These are phyloP conservation scores for Shinisaurus crocodilurus DNA, from an alignment of 2,113 vertebrate species.

Conservation along the genomic window DNA sequence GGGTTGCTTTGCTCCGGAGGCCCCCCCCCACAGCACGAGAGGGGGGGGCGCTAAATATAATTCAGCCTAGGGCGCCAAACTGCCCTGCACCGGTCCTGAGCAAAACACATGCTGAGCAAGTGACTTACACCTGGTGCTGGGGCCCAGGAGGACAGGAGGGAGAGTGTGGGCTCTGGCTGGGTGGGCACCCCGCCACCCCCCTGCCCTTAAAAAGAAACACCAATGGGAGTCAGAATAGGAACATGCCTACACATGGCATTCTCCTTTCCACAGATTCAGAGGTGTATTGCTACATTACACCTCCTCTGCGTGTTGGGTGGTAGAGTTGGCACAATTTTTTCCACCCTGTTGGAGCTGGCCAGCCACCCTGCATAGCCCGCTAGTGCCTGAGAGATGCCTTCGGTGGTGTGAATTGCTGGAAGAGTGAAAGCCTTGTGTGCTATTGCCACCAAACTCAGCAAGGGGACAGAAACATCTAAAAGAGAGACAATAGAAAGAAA, in stretches of 20 bases:
- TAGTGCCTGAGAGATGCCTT: neutral
- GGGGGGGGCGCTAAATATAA: no score
- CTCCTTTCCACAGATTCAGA: neutral
- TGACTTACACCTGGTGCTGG: no score
- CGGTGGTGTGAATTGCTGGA: neutral
- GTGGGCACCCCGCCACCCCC: no score
- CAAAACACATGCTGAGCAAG: no score
- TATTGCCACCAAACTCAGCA: neutral
- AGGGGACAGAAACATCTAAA: neutral
- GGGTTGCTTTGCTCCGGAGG: no score
- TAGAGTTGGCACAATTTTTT: neutral
- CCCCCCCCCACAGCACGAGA: no score
- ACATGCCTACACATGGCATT: neutral
- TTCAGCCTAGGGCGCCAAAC: no score
- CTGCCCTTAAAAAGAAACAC: no score
- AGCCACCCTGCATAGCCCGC: neutral
- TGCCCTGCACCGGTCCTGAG: no score
- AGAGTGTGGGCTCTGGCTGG: no score
- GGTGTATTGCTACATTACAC: neutral
- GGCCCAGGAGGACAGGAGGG: no score
- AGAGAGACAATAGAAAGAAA: neutral
- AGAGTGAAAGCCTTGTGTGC: neutral
- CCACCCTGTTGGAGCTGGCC: neutral
- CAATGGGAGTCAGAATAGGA: neutral
- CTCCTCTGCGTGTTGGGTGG: neutral